Evolutionary conservation across 2,888 invertebrate genomes (phyloP).

Genomic region (Leptodirus hochenwartii): DNA sequence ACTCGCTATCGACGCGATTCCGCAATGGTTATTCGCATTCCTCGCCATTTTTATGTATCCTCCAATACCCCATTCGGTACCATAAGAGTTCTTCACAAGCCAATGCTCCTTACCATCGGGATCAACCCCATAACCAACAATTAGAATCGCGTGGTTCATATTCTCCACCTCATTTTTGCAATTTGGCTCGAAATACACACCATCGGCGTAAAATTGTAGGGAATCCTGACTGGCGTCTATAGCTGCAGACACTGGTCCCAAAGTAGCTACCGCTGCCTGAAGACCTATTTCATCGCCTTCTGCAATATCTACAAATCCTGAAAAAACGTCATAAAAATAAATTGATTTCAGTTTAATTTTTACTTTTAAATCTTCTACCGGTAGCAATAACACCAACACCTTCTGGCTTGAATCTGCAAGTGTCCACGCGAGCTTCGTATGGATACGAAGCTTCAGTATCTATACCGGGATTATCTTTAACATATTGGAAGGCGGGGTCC

Average conservation of each 20-base stretch:
- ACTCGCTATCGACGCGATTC: constrained; percentile 59
- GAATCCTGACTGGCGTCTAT: constrained; percentile 74
- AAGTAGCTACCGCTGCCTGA: constrained; percentile 59
- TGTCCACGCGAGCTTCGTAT: constrained; percentile 22
- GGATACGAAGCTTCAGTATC: constrained; percentile 37
- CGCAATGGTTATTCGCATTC: constrained; percentile 51
- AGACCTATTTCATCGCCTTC: constrained; percentile 55
- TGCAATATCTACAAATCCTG: constrained; percentile 57
- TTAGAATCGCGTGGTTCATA: constrained; percentile 70
- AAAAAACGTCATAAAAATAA: constrained; percentile 19
- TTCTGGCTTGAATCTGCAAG: constrained; percentile 14
- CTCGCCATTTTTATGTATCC: constrained; percentile 18
- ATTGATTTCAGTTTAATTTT: too few species aligned
- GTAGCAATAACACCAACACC: constrained; percentile 14
- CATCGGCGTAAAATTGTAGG: constrained; percentile 71
- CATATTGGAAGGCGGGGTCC: constrained; percentile 31
- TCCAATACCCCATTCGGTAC: constrained; percentile 21
- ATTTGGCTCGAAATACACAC: constrained; percentile 62
- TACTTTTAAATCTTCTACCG: constrained; percentile 11
- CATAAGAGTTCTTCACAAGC: constrained; percentile 53
- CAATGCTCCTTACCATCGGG: constrained; percentile 40
- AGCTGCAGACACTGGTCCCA: constrained; percentile 75
- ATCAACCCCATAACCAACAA: constrained; percentile 57
- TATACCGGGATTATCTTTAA: constrained; percentile 33
- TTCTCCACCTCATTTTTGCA: constrained; percentile 40